A percentile compares a stretch with the other conserved stretches of the same genome.
These are phyloP conservation scores for Tautogolabrus adspersus DNA, from an alignment of 2,113 vertebrate species.

Conservation along the genomic window DNA sequence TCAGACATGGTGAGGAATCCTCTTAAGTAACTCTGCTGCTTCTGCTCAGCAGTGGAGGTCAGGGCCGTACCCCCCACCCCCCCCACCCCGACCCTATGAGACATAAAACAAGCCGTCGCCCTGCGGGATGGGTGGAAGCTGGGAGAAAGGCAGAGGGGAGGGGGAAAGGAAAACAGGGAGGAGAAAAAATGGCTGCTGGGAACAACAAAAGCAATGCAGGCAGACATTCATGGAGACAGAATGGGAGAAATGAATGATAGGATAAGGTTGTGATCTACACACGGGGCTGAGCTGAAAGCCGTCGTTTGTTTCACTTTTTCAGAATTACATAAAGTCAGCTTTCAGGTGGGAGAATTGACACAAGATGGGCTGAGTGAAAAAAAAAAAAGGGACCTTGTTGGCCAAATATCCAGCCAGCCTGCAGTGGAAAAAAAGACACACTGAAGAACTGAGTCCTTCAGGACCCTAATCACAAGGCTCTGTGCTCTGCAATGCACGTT, in stretches of 20 bases:
- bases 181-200: slow-evolving; percentile 30
- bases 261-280: neutral
- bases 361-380: slow-evolving; percentile 29
- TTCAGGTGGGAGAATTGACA: slow-evolving; percentile 32
- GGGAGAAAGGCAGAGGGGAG: slow-evolving; percentile 38
- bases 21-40: slow-evolving; percentile 69
- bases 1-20: slow-evolving; percentile 70
- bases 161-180: slow-evolving; percentile 38
- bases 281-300: neutral
- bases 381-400: slow-evolving; percentile 54
- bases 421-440: slow-evolving; percentile 32
- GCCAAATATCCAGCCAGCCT: slow-evolving; percentile 50
- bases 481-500: slow-evolving; percentile 76
- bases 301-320: slow-evolving; percentile 1
- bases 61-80: slow-evolving; percentile 19
- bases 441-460: slow-evolving; percentile 71
- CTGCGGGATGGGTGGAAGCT: slow-evolving; percentile 54
- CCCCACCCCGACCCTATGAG: slow-evolving; percentile 18
- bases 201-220: slow-evolving; percentile 29
- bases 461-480: slow-evolving; percentile 81
- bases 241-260: slow-evolving; percentile 31
- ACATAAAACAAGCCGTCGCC: slow-evolving; percentile 51
- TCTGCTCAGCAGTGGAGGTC: slow-evolving; percentile 56
- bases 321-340: slow-evolving; percentile 4
- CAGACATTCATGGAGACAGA: slow-evolving; percentile 3